Percentiles rank a stretch among this genome's conserved stretches.
These are phyloP conservation scores for Piezodorus guildinii DNA, from an alignment of 1,140 invertebrate genomes.

Conservation along the genomic window DNA sequence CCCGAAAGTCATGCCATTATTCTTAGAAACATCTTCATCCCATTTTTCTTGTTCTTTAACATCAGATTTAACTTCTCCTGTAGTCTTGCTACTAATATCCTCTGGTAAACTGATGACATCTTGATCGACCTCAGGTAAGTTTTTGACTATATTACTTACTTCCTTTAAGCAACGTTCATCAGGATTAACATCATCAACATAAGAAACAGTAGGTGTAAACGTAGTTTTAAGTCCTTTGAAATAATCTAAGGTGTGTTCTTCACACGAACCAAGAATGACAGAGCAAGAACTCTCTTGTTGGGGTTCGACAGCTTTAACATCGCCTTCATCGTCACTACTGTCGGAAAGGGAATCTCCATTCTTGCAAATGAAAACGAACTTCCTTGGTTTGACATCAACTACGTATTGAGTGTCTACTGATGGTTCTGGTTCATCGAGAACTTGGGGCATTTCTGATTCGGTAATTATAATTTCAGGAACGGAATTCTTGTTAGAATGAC, in stretches of 20 bases:
- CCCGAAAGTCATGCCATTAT: too few relatives aligned
- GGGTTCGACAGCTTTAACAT: neutral
- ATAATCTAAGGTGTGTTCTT: conserved; percentile 41
- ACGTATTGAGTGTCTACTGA: conserved; percentile 15
- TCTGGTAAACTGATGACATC: too few relatives aligned
- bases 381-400: conserved; percentile 19
- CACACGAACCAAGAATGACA: conserved; percentile 43
- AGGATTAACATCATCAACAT: too few relatives aligned
- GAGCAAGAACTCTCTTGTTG: conserved; percentile 33
- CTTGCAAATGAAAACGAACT: conserved; percentile 23
- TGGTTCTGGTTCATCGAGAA: conserved; percentile 16
- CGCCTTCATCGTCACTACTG: neutral
- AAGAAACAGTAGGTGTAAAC: conserved; percentile 17
- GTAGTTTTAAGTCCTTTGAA: conserved; percentile 40
- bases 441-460: conserved; percentile 22
- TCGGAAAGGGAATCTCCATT: neutral
- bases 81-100: too few relatives aligned
- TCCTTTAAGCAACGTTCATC: too few relatives aligned
- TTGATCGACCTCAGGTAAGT: too few relatives aligned
- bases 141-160: too few relatives aligned
- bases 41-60: too few relatives aligned
- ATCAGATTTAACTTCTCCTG: too few relatives aligned
- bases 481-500: conserved; percentile 18
- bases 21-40: too few relatives aligned
- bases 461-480: conserved; percentile 28